Evolutionary conservation across 2,797 vertebrate species (phyloP).

Genomic region (Moxostoma hubbsi): DNA sequence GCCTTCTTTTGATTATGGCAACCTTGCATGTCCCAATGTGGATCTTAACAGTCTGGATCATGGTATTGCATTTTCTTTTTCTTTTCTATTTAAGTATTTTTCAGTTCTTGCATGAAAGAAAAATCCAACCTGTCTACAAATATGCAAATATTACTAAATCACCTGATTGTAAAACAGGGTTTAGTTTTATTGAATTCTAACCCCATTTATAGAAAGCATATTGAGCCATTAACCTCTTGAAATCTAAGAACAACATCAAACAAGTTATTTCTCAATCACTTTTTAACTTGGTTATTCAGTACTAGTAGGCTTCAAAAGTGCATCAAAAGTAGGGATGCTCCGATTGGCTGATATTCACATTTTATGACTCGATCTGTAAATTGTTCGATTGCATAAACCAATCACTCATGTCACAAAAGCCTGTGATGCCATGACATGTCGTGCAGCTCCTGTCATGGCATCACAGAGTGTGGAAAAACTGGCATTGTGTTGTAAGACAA

Average conservation of each 20-base stretch:
- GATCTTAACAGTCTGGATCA: constrained; percentile 8
- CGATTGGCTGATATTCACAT: too few species aligned
- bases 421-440: too few species aligned
- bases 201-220: background rate
- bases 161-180: constrained; percentile 7
- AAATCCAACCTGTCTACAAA: background rate
- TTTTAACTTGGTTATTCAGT: background rate
- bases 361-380: too few species aligned
- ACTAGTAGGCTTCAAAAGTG: too few species aligned
- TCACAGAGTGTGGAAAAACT: too few species aligned
- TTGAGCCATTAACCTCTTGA: background rate
- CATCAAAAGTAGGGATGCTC: too few species aligned
- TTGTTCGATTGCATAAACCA: too few species aligned
- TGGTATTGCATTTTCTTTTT: background rate
- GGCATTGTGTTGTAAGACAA: too few species aligned
- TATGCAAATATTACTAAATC: background rate
- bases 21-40: background rate
- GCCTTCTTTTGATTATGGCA: constrained; percentile 20
- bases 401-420: too few species aligned
- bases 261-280: background rate
- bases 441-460: too few species aligned
- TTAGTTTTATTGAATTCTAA: background rate
- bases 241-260: background rate
- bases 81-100: background rate
- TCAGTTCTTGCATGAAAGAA: background rate